Conservation (phyloP, 1,140 invertebrate species). For the Piezodorus guildinii region DNA sequence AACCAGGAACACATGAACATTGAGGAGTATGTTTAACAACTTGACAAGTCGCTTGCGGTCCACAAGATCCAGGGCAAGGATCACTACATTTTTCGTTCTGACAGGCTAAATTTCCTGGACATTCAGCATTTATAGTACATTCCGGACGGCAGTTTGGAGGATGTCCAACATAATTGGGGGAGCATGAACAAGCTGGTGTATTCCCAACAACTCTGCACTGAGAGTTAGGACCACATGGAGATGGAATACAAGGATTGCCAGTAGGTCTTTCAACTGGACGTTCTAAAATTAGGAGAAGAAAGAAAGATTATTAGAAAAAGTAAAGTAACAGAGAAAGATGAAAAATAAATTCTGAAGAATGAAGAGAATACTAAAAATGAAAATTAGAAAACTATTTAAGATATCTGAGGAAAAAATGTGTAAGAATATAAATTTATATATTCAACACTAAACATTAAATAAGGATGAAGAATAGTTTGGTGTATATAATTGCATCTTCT, state of each 20-base stretch:
- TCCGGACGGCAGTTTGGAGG: conserved; percentile 72
- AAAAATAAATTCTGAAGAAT: not conserved
- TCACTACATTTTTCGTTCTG: conserved; percentile 67
- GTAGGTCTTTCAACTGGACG: conserved; percentile 27
- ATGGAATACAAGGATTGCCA: conserved; percentile 61
- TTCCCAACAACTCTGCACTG: conserved; percentile 56
- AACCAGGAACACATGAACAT: conserved; percentile 65
- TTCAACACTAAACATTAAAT: no score
- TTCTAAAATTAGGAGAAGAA: conserved; percentile 10
- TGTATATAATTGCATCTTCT: no score
- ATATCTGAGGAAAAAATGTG: not conserved
- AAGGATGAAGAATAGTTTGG: no score
- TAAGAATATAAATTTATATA: no score
- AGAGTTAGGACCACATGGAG: conserved; percentile 70
- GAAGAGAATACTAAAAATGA: conserved; percentile 4
- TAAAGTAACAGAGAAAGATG: conserved; percentile 7
- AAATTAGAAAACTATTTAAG: not conserved
- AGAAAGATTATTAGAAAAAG: conserved; percentile 6
- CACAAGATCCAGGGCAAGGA: conserved; percentile 76
- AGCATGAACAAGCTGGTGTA: conserved; percentile 64
- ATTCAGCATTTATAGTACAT: conserved; percentile 70
- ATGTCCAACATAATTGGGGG: conserved; percentile 61
- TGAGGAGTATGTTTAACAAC: conserved; percentile 70
- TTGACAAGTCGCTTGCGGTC: conserved; percentile 65
- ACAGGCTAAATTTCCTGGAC: conserved; percentile 65